A percentile compares a stretch with the other conserved stretches of the same genome.
Conservation (phyloP, 1,140 invertebrate genomes). For the Drosophila subobscura region DNA sequence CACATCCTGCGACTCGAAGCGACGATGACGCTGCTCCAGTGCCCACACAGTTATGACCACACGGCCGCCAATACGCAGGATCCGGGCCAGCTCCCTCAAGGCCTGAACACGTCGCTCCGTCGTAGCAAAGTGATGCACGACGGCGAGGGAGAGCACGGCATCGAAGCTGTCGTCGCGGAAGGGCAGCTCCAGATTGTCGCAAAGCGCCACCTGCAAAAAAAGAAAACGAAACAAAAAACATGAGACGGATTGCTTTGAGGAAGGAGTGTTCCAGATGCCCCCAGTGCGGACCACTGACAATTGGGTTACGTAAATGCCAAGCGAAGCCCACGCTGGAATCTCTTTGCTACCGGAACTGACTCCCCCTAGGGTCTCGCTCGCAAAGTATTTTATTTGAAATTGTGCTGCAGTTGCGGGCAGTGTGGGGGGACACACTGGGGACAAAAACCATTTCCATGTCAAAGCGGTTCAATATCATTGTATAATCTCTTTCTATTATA, state of each 20-base stretch:
- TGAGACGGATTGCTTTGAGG: slow-evolving; percentile 90
- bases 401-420: slow-evolving; percentile 14
- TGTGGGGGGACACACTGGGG: neutral
- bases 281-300: slow-evolving; percentile 80
- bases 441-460: slow-evolving; percentile 29
- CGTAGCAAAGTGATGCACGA: slow-evolving; percentile 97
- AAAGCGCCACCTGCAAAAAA: slow-evolving; percentile 89
- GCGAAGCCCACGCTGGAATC: slow-evolving; percentile 12
- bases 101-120: slow-evolving; percentile 94
- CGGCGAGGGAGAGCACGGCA: slow-evolving; percentile 96
- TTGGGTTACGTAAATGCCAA: slow-evolving; percentile 37
- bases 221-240: slow-evolving; percentile 5
- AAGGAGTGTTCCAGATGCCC: slow-evolving; percentile 91
- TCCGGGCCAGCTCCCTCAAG: slow-evolving; percentile 92
- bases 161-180: slow-evolving; percentile 97
- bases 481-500: slow-evolving; percentile 17
- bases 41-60: slow-evolving; percentile 98
- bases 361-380: neutral
- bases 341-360: slow-evolving; percentile 15
- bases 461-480: slow-evolving; percentile 25
- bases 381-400: slow-evolving; percentile 44
- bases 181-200: slow-evolving; percentile 95
- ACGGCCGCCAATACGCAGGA: slow-evolving; percentile 94
- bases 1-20: slow-evolving; percentile 91
- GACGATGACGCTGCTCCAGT: slow-evolving; percentile 96